A percentile compares a stretch with the other conserved stretches of the same genome.
These are phyloP conservation scores for Zaprionus lineosus DNA, from an alignment of 2,888 invertebrate species.

Conservation along the genomic window DNA sequence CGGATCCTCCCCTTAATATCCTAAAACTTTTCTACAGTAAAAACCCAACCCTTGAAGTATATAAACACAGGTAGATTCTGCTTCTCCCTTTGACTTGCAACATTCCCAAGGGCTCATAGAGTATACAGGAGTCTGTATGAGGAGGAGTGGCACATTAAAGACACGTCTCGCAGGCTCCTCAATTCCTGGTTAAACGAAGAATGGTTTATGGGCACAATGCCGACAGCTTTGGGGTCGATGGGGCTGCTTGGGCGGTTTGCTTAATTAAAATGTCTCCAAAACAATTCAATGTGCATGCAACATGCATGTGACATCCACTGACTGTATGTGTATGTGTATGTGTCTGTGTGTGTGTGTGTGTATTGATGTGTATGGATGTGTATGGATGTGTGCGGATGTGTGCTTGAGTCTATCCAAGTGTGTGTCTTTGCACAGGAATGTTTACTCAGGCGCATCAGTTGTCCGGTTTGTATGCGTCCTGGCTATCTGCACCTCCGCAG, in stretches of 20 bases:
- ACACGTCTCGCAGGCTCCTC: too few relatives aligned
- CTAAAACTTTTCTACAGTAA: too few relatives aligned
- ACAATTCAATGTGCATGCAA: constrained; percentile 51
- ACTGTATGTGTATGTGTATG: background rate
- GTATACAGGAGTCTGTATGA: too few relatives aligned
- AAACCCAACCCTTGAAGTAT: too few relatives aligned
- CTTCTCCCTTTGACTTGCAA: too few relatives aligned
- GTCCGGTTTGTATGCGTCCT: constrained; percentile 9
- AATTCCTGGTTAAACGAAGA: too few relatives aligned
- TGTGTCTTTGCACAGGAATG: constrained; percentile 17
- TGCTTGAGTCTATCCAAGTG: too few relatives aligned
- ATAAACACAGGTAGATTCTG: too few relatives aligned
- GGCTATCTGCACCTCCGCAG: constrained; percentile 7
- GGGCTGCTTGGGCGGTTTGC: constrained; percentile 36
- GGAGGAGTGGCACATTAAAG: too few relatives aligned
- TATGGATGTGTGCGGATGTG: background rate
- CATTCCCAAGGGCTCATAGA: too few relatives aligned
- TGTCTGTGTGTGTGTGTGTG: background rate
- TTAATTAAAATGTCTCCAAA: constrained; percentile 69
- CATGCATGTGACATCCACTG: constrained; percentile 57
- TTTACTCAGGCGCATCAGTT: constrained; percentile 38
- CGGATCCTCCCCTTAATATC: too few relatives aligned
- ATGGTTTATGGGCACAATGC: constrained; percentile 2
- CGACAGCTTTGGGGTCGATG: constrained; percentile 2
- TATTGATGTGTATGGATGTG: background rate